phyloP scores from a whole-genome alignment of 1,140 invertebrate species.

The Centruroides sculpturatus region DNA sequence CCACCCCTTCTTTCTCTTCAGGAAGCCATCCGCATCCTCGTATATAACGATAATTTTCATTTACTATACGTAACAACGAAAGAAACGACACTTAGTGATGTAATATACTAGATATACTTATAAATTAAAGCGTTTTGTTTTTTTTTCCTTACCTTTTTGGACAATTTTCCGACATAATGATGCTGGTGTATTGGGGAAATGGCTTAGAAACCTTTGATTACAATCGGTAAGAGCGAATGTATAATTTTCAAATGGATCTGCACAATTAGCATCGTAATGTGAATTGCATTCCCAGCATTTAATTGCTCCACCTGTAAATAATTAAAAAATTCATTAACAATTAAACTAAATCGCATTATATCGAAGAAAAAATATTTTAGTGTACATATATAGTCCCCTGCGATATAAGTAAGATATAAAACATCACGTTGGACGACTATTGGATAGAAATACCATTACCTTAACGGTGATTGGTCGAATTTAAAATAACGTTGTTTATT shows the following conservation, averaged over 20 bases:
- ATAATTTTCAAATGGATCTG: conserved; percentile 64
- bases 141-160: conserved; percentile 45
- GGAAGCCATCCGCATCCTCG: conserved; percentile 17
- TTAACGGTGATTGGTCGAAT: too few relatives aligned
- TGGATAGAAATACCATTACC: too few relatives aligned
- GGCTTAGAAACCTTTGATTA: conserved; percentile 44
- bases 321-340: too few relatives aligned
- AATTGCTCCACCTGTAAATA: conserved; percentile 34
- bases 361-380: too few relatives aligned
- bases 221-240: conserved; percentile 68
- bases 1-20: conserved; percentile 9
- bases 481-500: too few relatives aligned
- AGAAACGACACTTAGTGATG: background rate
- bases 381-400: too few relatives aligned
- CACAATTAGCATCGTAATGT: conserved; percentile 64
- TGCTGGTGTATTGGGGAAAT: conserved; percentile 36
- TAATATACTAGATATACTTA: background rate
- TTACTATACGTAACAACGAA: conserved; percentile 5
- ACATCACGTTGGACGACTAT: too few relatives aligned
- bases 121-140: background rate
- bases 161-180: conserved; percentile 60
- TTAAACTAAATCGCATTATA: too few relatives aligned
- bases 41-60: conserved; percentile 16
- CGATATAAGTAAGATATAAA: too few relatives aligned
- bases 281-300: conserved; percentile 74